Percentiles rank a stretch among this genome's conserved stretches.
Conservation (phyloP, 2,797 vertebrate species). For the Rhynchotus rufescens region DNA sequence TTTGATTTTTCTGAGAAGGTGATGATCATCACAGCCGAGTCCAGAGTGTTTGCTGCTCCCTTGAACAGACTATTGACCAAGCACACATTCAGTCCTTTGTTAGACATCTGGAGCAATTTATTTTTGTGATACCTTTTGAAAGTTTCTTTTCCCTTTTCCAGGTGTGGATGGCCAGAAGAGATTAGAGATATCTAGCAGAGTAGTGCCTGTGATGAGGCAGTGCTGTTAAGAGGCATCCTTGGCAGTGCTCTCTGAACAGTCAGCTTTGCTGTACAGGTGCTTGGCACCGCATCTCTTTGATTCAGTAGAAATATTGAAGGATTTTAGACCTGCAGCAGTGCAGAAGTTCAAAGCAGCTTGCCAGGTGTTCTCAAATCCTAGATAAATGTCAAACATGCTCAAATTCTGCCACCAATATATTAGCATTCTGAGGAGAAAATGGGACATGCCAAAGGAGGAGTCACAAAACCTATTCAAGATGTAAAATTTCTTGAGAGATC, state of each 20-base stretch:
- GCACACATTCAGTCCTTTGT: not conserved
- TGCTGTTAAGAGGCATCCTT: not conserved
- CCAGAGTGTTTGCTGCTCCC: slow-evolving; percentile 14
- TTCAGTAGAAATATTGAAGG: not conserved
- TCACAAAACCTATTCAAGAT: not conserved
- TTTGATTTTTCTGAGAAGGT: slow-evolving; percentile 5
- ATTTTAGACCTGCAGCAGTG: not conserved
- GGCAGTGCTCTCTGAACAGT: not conserved
- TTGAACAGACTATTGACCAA: slow-evolving; percentile 30
- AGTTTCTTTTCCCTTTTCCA: not conserved
- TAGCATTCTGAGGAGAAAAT: not conserved
- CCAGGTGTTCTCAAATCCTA: not conserved
- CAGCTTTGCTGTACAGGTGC: not conserved
- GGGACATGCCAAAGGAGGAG: not conserved
- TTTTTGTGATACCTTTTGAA: not conserved
- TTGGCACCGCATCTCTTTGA: not conserved
- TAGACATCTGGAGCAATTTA: not conserved
- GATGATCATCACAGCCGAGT: slow-evolving; percentile 16
- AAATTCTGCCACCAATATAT: not conserved
- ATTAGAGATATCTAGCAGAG: not conserved
- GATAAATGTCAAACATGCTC: not conserved
- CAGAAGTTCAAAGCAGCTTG: not conserved
- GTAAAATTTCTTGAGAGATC: not conserved
- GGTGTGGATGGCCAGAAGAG: not conserved
- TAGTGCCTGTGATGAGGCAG: not conserved